These are phyloP conservation scores for Catamblyrhynchus diadema DNA, from an alignment of 2,797 vertebrate species.

Conservation along the genomic window DNA sequence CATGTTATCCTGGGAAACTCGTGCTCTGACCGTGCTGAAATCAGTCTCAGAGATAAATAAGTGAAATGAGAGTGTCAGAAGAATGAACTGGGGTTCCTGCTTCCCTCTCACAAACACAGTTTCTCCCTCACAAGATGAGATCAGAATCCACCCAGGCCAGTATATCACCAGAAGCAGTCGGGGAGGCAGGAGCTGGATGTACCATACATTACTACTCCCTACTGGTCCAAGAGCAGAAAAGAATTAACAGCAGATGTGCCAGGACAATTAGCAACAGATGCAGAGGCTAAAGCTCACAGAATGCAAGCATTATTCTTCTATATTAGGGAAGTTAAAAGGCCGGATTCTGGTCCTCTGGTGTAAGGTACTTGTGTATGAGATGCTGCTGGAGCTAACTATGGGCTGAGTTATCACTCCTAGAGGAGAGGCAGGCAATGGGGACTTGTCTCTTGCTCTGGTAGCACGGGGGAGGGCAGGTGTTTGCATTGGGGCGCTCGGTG, in stretches of 20 bases:
- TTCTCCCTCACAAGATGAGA: neutral
- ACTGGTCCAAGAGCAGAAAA: conserved; percentile 61
- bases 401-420: neutral
- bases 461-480: neutral
- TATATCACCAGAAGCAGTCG: neutral
- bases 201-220: conserved; percentile 60
- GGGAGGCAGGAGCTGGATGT: conserved; percentile 29
- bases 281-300: conserved; percentile 62
- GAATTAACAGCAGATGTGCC: conserved; percentile 69
- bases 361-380: neutral
- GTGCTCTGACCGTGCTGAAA: neutral
- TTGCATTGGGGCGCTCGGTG: accelerated
- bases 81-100: neutral
- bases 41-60: neutral
- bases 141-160: neutral
- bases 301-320: conserved; percentile 29
- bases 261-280: conserved; percentile 68
- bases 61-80: neutral
- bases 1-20: neutral
- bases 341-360: conserved; percentile 12
- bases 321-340: conserved; percentile 50
- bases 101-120: neutral
- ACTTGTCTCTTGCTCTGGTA: neutral
- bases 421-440: neutral
- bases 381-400: neutral